Conservation (phyloP, 2,888 invertebrate species). For the Cephonodes hylas region DNA sequence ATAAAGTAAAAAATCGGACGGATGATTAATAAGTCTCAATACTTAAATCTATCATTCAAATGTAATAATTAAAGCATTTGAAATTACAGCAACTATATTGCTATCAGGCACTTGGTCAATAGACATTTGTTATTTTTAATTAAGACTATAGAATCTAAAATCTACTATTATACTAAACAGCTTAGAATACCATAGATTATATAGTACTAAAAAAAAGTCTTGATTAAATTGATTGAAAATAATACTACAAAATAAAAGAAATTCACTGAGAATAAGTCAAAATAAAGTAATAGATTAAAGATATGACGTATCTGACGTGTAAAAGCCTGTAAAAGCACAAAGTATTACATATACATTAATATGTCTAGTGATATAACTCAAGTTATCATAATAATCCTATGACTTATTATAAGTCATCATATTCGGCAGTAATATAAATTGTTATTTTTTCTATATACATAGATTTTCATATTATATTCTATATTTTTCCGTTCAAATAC, state of each 20-base stretch:
- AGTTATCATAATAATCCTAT: background rate
- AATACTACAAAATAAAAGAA: background rate
- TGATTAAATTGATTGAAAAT: background rate
- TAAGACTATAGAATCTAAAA: background rate
- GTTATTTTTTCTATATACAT: no score
- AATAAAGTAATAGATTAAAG: no score
- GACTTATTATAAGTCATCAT: no score
- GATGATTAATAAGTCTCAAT: background rate
- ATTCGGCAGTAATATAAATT: no score
- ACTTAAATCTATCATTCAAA: background rate
- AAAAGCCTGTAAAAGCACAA: no score
- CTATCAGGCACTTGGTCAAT: background rate
- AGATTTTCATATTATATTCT: no score
- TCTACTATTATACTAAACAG: background rate
- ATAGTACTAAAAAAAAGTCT: background rate
- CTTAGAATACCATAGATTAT: background rate
- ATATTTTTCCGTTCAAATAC: no score
- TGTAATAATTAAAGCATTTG: background rate
- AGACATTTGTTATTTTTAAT: background rate
- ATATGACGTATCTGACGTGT: no score
- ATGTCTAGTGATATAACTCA: background rate
- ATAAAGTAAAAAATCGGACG: background rate
- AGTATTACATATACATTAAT: no score
- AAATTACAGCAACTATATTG: background rate
- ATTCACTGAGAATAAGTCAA: no score